A percentile compares a stretch with the other conserved stretches of the same genome.
These are phyloP conservation scores for Gnathonemus longibarbis DNA, from an alignment of 2,113 vertebrate species.

Conservation along the genomic window DNA sequence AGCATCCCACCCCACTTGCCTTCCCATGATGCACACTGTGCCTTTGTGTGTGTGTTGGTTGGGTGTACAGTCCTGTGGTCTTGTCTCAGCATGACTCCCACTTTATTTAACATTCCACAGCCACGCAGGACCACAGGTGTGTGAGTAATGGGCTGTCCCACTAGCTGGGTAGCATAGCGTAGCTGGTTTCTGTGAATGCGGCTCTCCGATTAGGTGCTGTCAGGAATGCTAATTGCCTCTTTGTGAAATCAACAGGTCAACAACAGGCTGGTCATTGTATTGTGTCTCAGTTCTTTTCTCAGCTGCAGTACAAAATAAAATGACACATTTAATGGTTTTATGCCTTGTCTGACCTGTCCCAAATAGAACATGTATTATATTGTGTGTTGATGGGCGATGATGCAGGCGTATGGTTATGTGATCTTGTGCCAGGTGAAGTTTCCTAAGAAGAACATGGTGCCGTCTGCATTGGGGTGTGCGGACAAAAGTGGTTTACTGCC, in stretches of 20 bases:
- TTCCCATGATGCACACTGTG: not conserved
- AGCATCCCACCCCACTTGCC: too few species aligned
- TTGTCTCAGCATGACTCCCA: not conserved
- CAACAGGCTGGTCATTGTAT: not conserved
- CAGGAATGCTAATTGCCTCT: not conserved
- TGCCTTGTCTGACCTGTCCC: not conserved
- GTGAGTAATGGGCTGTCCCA: not conserved
- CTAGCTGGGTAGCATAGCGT: not conserved
- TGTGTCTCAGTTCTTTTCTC: not conserved
- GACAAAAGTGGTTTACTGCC: not conserved
- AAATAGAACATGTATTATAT: not conserved
- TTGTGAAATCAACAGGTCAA: not conserved
- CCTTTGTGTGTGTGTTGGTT: slow-evolving; percentile 1
- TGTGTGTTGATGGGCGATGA: not conserved
- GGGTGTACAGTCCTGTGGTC: not conserved
- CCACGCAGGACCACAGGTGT: not conserved
- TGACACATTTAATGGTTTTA: not conserved
- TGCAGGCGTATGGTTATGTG: not conserved
- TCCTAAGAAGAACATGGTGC: not conserved
- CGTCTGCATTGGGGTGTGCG: not conserved
- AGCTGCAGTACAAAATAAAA: not conserved
- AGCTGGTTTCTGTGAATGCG: not conserved
- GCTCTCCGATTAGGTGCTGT: not conserved
- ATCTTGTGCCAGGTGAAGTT: not conserved
- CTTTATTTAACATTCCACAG: slow-evolving; percentile 19